These are phyloP conservation scores for Lepidocyrtinus sp. DNA, from an alignment of 2,888 invertebrate species.

Conservation along the genomic window DNA sequence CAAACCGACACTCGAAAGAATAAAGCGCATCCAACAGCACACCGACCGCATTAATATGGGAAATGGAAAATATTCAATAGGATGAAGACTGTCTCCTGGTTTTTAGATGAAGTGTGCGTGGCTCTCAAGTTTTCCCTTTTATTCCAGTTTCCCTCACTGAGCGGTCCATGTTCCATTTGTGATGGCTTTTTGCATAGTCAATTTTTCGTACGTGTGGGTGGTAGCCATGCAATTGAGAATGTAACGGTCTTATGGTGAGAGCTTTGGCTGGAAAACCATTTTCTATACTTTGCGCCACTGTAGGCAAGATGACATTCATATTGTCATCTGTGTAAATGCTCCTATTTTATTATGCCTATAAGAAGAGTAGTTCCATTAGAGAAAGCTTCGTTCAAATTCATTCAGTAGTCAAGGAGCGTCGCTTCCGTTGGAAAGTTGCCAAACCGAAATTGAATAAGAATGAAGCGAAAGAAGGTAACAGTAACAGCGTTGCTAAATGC, in stretches of 20 bases:
- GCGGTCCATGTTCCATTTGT: neutral
- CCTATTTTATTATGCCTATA: slow-evolving; percentile 15
- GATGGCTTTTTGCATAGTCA: neutral
- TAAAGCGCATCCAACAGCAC: neutral
- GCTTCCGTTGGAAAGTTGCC: slow-evolving; percentile 51
- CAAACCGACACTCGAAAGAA: neutral
- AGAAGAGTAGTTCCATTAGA: slow-evolving; percentile 20
- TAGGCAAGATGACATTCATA: slow-evolving; percentile 2
- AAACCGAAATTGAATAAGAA: slow-evolving; percentile 59
- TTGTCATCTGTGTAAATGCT: neutral
- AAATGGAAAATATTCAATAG: neutral
- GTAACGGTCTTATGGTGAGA: neutral
- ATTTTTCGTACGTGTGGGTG: neutral
- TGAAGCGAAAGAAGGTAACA: slow-evolving; percentile 27
- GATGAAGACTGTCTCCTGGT: neutral
- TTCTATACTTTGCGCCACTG: neutral
- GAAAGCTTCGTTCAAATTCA: slow-evolving; percentile 36
- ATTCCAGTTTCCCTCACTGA: neutral
- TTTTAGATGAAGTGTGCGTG: slow-evolving; percentile 7
- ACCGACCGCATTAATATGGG: slow-evolving; percentile 2
- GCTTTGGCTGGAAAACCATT: neutral
- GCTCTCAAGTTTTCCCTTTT: neutral
- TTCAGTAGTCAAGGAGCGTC: slow-evolving; percentile 58
- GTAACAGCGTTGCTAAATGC: slow-evolving; percentile 44
- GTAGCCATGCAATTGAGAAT: neutral